Percentiles rank a stretch among this genome's conserved stretches.
Evolutionary conservation across 2,888 invertebrate genomes (phyloP).

Genomic region (Mythimna ferrago): DNA sequence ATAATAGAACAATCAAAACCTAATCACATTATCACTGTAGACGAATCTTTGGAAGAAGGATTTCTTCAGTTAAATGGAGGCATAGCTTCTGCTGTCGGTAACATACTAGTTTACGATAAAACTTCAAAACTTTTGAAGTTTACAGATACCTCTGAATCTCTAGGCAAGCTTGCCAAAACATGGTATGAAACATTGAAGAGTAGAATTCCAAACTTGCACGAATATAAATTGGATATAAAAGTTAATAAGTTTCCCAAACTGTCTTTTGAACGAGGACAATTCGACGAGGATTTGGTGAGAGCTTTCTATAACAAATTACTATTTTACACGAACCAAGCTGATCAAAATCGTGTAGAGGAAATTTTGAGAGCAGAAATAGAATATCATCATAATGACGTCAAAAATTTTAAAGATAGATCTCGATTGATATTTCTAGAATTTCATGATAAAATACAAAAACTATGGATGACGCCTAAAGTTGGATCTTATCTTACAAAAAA

Average conservation of each 20-base stretch:
- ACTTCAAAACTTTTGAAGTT: slow-evolving; percentile 30
- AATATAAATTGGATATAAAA: slow-evolving; percentile 36
- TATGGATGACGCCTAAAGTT: slow-evolving; percentile 45
- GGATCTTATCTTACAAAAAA: slow-evolving; percentile 39
- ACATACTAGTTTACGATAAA: slow-evolving; percentile 44
- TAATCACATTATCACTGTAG: too few species aligned
- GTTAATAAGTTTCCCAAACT: slow-evolving; percentile 51
- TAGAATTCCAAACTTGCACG: slow-evolving; percentile 30
- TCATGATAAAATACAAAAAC: slow-evolving; percentile 54
- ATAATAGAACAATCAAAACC: too few species aligned
- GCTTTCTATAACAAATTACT: slow-evolving; percentile 46
- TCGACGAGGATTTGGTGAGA: slow-evolving; percentile 29
- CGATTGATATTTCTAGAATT: slow-evolving; percentile 49
- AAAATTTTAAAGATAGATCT: slow-evolving; percentile 24
- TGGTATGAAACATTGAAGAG: slow-evolving; percentile 15
- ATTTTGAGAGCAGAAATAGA: slow-evolving; percentile 38
- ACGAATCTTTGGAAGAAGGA: slow-evolving; percentile 20
- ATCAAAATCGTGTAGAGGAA: slow-evolving; percentile 40
- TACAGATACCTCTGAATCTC: background rate
- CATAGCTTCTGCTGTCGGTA: slow-evolving; percentile 48
- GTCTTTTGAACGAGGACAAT: slow-evolving; percentile 25
- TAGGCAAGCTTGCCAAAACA: background rate
- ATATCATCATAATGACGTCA: background rate
- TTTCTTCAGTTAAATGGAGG: slow-evolving; percentile 43
- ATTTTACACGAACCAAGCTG: slow-evolving; percentile 51